Conservation (phyloP, 2,888 invertebrate species). For the Litoditis marina region DNA sequence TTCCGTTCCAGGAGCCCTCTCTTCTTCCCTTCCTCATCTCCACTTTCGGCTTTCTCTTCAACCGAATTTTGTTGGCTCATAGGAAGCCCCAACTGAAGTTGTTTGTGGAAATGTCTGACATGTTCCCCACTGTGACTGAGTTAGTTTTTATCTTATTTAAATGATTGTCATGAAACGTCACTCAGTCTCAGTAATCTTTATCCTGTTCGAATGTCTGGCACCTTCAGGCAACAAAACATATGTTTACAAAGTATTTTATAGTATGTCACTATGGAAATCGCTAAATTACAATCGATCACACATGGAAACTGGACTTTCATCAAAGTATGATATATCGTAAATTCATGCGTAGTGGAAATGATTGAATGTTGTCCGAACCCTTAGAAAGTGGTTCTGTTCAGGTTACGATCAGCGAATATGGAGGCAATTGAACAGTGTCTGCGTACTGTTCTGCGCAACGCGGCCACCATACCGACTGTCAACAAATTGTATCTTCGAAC, state of each 20-base stretch:
- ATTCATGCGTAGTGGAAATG: no score
- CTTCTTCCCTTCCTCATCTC: slow-evolving; percentile 20
- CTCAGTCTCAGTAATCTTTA: no score
- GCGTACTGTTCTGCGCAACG: background rate
- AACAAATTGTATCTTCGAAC: slow-evolving; percentile 13
- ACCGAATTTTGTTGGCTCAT: slow-evolving; percentile 3
- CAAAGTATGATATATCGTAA: no score
- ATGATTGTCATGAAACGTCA: no score
- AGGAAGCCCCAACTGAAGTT: slow-evolving; percentile 13
- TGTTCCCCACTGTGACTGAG: slow-evolving; percentile 8
- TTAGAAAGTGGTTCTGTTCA: no score
- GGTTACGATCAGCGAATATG: background rate
- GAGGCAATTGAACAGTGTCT: slow-evolving; percentile 13
- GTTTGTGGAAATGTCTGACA: slow-evolving; percentile 6
- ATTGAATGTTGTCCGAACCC: no score
- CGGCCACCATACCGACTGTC: slow-evolving; percentile 7
- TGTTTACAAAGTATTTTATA: no score
- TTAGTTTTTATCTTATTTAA: slow-evolving; percentile 1
- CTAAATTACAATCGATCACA: no score
- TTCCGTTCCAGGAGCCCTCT: slow-evolving; percentile 3
- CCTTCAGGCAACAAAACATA: no score
- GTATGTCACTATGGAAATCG: no score
- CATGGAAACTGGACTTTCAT: no score
- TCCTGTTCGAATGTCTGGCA: no score
- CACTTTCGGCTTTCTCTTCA: slow-evolving; percentile 24